Evolutionary conservation across 64 coral and sea anemone genomes (phyloP).

Genomic region (Dendronephthya gigantea): DNA sequence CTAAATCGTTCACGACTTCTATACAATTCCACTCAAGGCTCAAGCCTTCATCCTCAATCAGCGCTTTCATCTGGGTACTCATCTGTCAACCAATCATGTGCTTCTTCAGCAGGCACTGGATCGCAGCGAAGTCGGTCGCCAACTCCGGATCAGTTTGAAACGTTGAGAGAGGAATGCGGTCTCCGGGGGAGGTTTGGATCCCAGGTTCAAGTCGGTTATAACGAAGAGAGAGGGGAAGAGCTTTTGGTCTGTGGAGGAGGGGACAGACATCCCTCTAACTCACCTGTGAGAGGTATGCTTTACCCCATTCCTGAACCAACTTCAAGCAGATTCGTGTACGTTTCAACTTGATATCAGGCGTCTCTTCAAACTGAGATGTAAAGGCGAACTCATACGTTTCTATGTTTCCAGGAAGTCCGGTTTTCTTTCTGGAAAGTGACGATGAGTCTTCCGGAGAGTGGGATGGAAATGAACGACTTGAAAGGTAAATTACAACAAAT

Average conservation of each 20-base stretch:
- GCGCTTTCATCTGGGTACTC: conserved; percentile 68
- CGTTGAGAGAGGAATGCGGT: conserved; percentile 51
- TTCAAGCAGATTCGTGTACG: too few relatives aligned
- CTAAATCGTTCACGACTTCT: background rate
- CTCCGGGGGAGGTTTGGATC: background rate
- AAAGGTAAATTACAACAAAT: background rate
- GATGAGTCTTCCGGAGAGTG: background rate
- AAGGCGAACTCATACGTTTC: background rate
- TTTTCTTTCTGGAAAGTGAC: background rate
- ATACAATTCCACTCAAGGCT: background rate
- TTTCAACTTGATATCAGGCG: background rate
- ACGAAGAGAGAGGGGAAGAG: background rate
- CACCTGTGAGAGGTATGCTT: background rate
- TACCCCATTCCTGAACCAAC: too few relatives aligned
- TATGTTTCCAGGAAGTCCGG: background rate
- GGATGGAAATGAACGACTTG: background rate
- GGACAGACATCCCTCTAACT: background rate
- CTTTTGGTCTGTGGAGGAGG: background rate
- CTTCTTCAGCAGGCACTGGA: conserved; percentile 61
- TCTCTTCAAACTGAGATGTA: background rate
- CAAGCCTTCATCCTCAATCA: background rate
- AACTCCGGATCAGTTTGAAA: conserved; percentile 85
- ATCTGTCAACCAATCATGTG: conserved; percentile 67
- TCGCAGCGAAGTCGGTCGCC: conserved; percentile 82
- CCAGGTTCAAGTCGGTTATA: background rate